Evolutionary conservation across 2,888 invertebrate genomes (phyloP), one percentile per base, ranked within the genome.

Genomic region (Malacosoma neustria): DNA sequence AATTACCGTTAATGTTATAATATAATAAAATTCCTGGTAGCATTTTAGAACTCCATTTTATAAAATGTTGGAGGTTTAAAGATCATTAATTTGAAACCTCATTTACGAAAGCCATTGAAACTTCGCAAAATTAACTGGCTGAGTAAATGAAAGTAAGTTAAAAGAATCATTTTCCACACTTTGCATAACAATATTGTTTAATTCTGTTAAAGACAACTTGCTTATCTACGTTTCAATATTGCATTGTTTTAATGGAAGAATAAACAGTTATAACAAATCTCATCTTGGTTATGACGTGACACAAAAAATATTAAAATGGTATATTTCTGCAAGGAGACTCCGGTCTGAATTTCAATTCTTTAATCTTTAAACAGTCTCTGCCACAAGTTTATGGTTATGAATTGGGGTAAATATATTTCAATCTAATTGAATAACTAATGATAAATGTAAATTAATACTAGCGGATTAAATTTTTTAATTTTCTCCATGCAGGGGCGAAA

Each of bases 1-100:
- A 49, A 46, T 42, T 45, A 41, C 42, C 40, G 41, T n/a, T n/a
- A n/a, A n/a, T n/a, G 40, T 41, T 41, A 40, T 43, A 42, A 41
- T 46, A 43, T 41, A 43, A 49, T 42, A 42, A 39, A 40, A 40
- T 39, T 41, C 41, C 35, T 30, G 34, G 38, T 34, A 43, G 38
- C 37, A 37, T 40, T 42, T 39, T 43, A 15, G 13, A 45, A 47
- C 44, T 47, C 40, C 41, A 41, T 43, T 45, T 47, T 32, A 30
- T 38, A 31, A 14, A 35, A 35, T 15, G 12, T 30, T 12, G 31
- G 14, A 15, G 35, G 35, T 35, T 22, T 9, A 22, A 22, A 35
- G 35, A 30, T 15, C 35, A 14, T 35, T 14, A 35, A 31, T 14
- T 35, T 30, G 14, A 12, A 30, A 5, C 31, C 15, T 11, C 22